Base-by-base conservation (phyloP, 2,888 invertebrate genomes). In the Cosmorhoe ocellata region DNA sequence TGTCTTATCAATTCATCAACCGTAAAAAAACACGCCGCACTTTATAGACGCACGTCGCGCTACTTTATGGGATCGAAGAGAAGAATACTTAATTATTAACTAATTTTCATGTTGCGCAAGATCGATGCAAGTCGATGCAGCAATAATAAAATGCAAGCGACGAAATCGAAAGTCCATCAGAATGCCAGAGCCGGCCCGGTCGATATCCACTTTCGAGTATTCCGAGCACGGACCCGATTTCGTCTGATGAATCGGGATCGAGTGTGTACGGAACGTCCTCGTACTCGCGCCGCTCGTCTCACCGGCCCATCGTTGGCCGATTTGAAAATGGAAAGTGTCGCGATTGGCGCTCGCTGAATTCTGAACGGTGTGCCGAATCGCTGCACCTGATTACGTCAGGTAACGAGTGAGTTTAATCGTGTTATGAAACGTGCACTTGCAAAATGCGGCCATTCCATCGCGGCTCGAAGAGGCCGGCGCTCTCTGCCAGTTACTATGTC, bases 151-250 rank as follows among this genome's bases (percentile, higher is more conserved):
- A 53, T 53, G 42, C 56, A 52, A 40, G 66, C 64, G 74, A 76
- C 61, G 79, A 83, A 86, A 86, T 75, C 66, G 85, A 87, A 86
- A 87, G 84, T 79, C 64, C 62, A 77, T 76, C 64, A 61, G 58
- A 62, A 71, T 67, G 69, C 63, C 52, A 60, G 64, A 61, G 58
- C 61, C 57, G 58, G 56, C 42, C 49, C 49, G 51, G 58, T 65
- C 65, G 59, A 62, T 66, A 65, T 64, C 52, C 61, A 56, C 59
- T 52, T 70, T 74, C 63, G 51, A 59, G 63, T 7, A 81, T 81
- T 79, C 82, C 65, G 61, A 51, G 48, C 77, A 73, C 76, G 78
- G 51, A 36, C 55, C 55, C 56, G 56, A 66, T 66, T 70, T 51
- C 33, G 62, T 58, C 42, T 53, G 53, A 56, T 54, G 62, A 66